Evolutionary conservation across 35 echinoderm and acorn worm genomes (phyloP), one percentile per base, ranked within the genome.

Genomic region (Patiria miniata): DNA sequence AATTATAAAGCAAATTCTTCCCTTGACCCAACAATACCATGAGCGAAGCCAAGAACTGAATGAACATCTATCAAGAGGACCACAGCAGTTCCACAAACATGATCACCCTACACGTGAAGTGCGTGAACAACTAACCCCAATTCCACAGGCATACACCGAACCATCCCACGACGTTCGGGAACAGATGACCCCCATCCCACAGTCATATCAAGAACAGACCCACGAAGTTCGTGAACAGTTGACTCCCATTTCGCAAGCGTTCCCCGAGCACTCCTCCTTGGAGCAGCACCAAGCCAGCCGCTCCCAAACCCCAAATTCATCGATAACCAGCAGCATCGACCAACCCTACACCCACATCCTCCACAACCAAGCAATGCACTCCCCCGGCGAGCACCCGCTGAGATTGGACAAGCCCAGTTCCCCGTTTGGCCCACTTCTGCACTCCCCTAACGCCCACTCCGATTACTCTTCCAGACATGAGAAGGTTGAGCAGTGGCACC

Each of bases 401-500:
- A 73, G 65, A 73, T 73, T 73, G 65, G 65, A 73, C 2, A 73
- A 73, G 65, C 65, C 65, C 2, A 30, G 65, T 22, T 73, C 65
- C 65, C 65, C 65, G 3, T 73, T 73, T 16, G 34, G 65, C 14
- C 65, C 26, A 18, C 26, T 73, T 34, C 65, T 73, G 26, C 65
- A 73, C 65, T 73, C 65, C 65, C 65, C 65, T 32, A 73, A 73
- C 7, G 65, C 65, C 65, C 65, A 73, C 65, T 36, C 65, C 8
- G 65, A 73, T 10, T 73, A 73, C n/a, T 23, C 65, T 73, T 28
- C 65, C 18, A 73, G 65, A 23, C 65, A 73, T 23, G 65, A 73
- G 29, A 73, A 73, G 65, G 65, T 73, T 10, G 65, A 73, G 65
- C 65, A 73, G 34, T 73, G 65, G 65, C 65, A 73, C 65, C 65